Evolutionary conservation across 2,113 vertebrate genomes (phyloP).

Genomic region (Elgaria multicarinata): DNA sequence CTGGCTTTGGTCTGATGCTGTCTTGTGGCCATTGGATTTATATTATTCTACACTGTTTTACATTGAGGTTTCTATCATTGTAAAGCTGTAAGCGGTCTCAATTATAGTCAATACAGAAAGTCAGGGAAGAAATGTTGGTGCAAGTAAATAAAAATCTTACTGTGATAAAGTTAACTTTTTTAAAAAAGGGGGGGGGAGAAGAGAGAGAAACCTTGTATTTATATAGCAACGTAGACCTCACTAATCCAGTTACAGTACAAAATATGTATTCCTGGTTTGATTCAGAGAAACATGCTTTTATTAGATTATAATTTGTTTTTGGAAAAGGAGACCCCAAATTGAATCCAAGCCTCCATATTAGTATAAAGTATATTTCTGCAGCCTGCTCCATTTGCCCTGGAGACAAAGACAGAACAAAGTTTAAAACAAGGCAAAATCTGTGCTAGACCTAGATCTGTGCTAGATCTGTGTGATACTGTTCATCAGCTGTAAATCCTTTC

Average conservation of each 20-base stretch:
- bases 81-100: background rate
- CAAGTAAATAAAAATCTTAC: background rate
- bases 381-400: background rate
- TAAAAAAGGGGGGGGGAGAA: background rate
- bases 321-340: background rate
- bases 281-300: background rate
- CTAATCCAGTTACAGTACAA: background rate
- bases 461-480: background rate
- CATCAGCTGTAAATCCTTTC: background rate
- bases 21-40: background rate
- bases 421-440: background rate
- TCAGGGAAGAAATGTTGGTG: background rate
- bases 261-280: background rate
- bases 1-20: background rate
- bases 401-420: background rate
- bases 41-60: background rate
- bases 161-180: background rate
- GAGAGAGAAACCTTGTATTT: background rate
- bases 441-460: background rate
- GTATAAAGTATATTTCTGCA: background rate
- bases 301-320: background rate
- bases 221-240: background rate
- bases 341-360: background rate
- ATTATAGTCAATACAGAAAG: background rate
- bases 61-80: background rate